Percentiles rank a stretch among this genome's conserved stretches.
These are phyloP conservation scores for Rhynchonycteris naso DNA, from an alignment of 2,797 vertebrate genomes.

Conservation along the genomic window DNA sequence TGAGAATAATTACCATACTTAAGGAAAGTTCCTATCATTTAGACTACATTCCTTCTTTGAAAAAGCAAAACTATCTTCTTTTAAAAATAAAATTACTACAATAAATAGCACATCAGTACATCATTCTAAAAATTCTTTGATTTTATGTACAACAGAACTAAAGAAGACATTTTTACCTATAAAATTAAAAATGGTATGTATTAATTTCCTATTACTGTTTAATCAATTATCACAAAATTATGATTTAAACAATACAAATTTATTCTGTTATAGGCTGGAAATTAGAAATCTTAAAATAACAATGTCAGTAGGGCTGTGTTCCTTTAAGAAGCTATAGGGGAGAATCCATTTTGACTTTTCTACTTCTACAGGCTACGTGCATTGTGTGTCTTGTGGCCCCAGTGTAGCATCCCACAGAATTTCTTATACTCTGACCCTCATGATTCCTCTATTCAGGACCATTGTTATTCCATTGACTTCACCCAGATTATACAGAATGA, in stretches of 20 bases:
- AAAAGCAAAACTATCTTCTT: constrained; percentile 37
- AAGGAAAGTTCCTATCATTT: neutral
- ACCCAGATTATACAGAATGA: neutral
- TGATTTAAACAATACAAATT: neutral
- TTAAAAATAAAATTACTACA: constrained; percentile 16
- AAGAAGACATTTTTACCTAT: neutral
- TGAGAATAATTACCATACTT: neutral
- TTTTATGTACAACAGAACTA: neutral
- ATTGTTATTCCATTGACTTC: neutral
- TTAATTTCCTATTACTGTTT: neutral
- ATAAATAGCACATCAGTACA: constrained; percentile 14
- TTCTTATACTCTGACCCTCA: neutral
- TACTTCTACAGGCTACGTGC: neutral
- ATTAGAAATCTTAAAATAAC: neutral
- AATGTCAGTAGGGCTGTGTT: neutral
- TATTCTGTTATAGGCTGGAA: neutral
- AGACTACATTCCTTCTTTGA: neutral
- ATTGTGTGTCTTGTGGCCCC: neutral
- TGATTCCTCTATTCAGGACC: neutral
- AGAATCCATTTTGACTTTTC: neutral
- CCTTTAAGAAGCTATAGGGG: neutral
- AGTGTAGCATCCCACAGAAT: neutral
- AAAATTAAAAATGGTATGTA: neutral
- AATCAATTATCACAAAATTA: neutral
- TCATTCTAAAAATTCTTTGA: neutral